Percentiles rank a stretch among this genome's conserved stretches.
Evolutionary conservation across 1,140 invertebrate species (phyloP).

Genomic region (Aplysia californica): DNA sequence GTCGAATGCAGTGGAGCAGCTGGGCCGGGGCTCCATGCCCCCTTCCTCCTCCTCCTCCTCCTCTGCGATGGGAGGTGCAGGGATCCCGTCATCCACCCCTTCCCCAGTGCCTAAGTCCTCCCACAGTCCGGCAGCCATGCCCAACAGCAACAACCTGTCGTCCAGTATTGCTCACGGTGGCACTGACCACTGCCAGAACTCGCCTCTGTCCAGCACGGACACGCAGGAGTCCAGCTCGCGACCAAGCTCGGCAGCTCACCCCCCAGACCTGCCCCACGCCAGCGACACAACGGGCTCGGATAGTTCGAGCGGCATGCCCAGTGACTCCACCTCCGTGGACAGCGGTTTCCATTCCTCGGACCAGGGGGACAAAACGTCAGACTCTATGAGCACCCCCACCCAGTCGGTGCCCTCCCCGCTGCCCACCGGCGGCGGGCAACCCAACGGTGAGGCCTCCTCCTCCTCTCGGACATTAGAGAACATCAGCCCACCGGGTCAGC

Average conservation of each 20-base stretch:
- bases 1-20: constrained; percentile 49
- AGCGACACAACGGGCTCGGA: constrained; percentile 28
- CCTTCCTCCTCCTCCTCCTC: constrained; percentile 26
- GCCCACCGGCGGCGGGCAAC: background rate
- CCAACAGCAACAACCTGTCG: background rate
- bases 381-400: constrained; percentile 20
- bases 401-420: constrained; percentile 21
- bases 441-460: constrained; percentile 9
- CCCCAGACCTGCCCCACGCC: constrained; percentile 26
- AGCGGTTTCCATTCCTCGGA: constrained; percentile 39
- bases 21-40: constrained; percentile 36
- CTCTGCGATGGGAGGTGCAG: too few relatives aligned
- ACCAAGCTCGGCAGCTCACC: constrained; percentile 38
- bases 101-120: constrained; percentile 30
- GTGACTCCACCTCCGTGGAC: constrained; percentile 38
- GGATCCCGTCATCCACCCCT: constrained; percentile 20
- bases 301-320: constrained; percentile 33
- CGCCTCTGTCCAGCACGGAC: constrained; percentile 34
- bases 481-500: constrained; percentile 8
- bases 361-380: constrained; percentile 35
- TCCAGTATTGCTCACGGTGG: constrained; percentile 22
- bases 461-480: constrained; percentile 27
- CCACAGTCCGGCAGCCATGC: constrained; percentile 29
- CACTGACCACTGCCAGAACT: constrained; percentile 2
- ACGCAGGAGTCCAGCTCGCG: constrained; percentile 33